Conservation (phyloP, 1,140 invertebrate species). For the Bombus polaris region DNA sequence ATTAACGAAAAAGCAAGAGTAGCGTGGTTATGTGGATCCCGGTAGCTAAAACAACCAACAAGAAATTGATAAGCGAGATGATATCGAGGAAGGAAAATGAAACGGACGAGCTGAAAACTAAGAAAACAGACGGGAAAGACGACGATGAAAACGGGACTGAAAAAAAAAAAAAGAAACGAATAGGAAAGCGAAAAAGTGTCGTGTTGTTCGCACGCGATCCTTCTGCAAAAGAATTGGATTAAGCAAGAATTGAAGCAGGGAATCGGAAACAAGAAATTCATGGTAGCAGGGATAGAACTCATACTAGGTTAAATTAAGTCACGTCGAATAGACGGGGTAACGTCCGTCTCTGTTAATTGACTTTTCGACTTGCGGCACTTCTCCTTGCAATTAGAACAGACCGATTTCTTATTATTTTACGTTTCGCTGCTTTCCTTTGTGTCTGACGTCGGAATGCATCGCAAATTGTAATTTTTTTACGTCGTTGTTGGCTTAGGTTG, state of each 20-base stretch:
- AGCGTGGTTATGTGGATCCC: neutral
- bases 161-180: too few relatives aligned
- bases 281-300: neutral
- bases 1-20: constrained; percentile 46
- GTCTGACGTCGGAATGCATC: neutral
- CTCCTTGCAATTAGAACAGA: constrained; percentile 29
- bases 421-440: neutral
- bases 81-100: constrained; percentile 8
- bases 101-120: neutral
- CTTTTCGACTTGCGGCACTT: constrained; percentile 42
- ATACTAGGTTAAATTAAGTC: constrained; percentile 57
- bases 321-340: constrained; percentile 36
- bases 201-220: neutral
- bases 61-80: constrained; percentile 14
- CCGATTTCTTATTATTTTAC: constrained; percentile 25
- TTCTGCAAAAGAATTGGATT: constrained; percentile 49
- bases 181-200: neutral
- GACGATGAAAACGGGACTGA: neutral
- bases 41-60: neutral
- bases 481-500: neutral
- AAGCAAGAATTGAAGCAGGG: constrained; percentile 24
- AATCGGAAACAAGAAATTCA: constrained; percentile 22
- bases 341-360: constrained; percentile 57
- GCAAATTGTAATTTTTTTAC: neutral
- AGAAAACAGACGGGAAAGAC: neutral